phyloP scores from a whole-genome alignment of 2,797 vertebrate species.

The Mallotus villosus region DNA sequence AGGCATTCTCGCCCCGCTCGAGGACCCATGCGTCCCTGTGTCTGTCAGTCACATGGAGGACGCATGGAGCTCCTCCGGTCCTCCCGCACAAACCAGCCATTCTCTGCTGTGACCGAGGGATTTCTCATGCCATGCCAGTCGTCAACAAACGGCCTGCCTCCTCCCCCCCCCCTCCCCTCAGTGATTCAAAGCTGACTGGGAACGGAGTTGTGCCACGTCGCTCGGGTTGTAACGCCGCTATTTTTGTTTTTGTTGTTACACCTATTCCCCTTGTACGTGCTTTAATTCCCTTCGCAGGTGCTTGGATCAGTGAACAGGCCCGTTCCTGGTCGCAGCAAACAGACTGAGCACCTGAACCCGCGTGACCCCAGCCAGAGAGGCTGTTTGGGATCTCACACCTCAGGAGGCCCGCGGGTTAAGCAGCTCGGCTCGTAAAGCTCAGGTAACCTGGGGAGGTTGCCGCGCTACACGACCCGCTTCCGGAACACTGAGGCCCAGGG shows the following conservation, averaged over 20 bases:
- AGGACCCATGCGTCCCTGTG: constrained; percentile 16
- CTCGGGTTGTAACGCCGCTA: neutral
- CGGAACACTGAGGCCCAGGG: neutral
- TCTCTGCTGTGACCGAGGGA: neutral
- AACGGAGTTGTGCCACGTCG: neutral
- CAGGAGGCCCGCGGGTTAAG: constrained; percentile 41
- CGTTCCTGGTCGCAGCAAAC: constrained; percentile 11
- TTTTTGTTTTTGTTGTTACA: neutral
- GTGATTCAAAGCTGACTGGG: neutral
- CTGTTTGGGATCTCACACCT: constrained; percentile 62
- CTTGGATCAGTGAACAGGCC: too few relatives aligned
- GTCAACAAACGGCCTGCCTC: too few relatives aligned
- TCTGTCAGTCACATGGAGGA: constrained; percentile 2
- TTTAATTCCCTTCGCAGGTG: neutral
- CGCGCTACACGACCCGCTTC: neutral
- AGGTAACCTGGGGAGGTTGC: neutral
- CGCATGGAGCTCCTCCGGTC: neutral
- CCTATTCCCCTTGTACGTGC: constrained; percentile 17
- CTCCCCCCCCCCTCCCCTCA: too few relatives aligned
- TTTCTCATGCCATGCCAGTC: too few relatives aligned
- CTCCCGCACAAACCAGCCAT: neutral
- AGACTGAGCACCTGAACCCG: constrained; percentile 27
- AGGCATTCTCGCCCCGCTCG: constrained; percentile 16
- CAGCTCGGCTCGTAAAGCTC: constrained; percentile 36
- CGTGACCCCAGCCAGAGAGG: constrained; percentile 39